Evolutionary conservation across 2,888 invertebrate genomes (phyloP).

Genomic region (Tipula unca): DNA sequence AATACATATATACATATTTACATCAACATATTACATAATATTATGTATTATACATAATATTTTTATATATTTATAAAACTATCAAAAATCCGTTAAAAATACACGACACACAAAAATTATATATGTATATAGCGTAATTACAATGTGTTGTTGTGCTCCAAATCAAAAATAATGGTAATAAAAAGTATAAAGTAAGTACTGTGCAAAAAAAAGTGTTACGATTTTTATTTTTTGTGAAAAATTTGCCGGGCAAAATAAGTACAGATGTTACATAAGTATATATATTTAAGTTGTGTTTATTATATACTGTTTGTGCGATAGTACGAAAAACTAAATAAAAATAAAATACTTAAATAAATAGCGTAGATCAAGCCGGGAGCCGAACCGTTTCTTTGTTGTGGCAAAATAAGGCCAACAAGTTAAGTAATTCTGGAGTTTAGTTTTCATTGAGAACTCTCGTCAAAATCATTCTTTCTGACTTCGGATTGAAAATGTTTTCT

Average conservation of each 20-base stretch:
- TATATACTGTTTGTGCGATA: neutral
- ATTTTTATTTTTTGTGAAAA: neutral
- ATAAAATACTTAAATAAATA: neutral
- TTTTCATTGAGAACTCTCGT: too few species aligned
- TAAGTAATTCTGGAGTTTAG: too few species aligned
- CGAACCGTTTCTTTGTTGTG: too few species aligned
- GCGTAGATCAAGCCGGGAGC: neutral
- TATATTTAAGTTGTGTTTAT: neutral
- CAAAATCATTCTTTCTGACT: too few species aligned
- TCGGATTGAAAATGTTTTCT: too few species aligned
- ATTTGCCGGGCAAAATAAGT: neutral
- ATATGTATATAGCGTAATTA: neutral
- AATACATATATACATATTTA: neutral
- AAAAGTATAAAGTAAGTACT: neutral
- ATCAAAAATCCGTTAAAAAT: neutral
- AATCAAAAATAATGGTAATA: neutral
- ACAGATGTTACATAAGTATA: neutral
- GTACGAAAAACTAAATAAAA: neutral
- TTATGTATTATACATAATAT: too few species aligned
- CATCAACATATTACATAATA: neutral
- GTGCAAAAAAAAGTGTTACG: neutral
- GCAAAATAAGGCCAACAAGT: too few species aligned
- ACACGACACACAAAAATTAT: neutral
- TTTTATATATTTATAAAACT: neutral
- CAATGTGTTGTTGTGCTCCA: neutral